Percentiles rank a stretch among this genome's conserved stretches.
phyloP scores from a whole-genome alignment of 1,140 invertebrate species.

The Neodiprion lecontei region DNA sequence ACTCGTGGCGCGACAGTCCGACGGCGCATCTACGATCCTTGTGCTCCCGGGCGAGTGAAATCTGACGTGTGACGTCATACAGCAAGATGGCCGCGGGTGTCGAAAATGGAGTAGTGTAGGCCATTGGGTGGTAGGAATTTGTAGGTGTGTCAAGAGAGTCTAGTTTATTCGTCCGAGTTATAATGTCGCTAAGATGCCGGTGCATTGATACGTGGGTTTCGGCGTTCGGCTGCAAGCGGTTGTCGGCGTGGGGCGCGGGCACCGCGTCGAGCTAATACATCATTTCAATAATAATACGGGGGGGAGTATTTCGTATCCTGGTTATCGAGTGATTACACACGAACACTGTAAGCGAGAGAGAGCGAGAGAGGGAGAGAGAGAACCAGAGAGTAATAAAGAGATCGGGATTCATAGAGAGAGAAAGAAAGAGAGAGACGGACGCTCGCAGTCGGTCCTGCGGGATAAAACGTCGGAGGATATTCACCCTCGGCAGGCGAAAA shows the following conservation, averaged over 20 bases:
- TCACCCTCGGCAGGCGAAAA: background rate
- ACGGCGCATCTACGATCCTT: too few species aligned
- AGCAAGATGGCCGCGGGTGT: slow-evolving; percentile 43
- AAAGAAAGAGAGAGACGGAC: background rate
- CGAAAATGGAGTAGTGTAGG: slow-evolving; percentile 34
- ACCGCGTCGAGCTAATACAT: slow-evolving; percentile 1
- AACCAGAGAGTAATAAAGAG: too few species aligned
- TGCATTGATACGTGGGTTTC: background rate
- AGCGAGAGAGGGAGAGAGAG: too few species aligned
- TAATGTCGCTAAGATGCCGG: slow-evolving; percentile 16
- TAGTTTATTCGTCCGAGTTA: slow-evolving; percentile 7
- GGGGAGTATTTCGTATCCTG: background rate
- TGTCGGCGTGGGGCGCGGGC: slow-evolving; percentile 19
- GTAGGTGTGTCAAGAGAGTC: slow-evolving; percentile 35
- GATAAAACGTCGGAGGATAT: too few species aligned
- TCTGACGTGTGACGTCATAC: slow-evolving; percentile 31
- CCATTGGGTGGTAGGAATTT: slow-evolving; percentile 35
- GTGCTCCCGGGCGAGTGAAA: background rate
- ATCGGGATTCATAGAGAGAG: too few species aligned
- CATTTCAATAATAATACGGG: background rate
- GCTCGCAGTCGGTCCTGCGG: background rate
- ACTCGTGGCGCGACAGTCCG: too few species aligned
- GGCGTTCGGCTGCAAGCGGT: background rate
- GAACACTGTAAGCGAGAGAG: too few species aligned
- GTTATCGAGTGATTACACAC: background rate